These are phyloP conservation scores for Thunnus albacares DNA, from an alignment of 2,797 vertebrate genomes.

Conservation along the genomic window DNA sequence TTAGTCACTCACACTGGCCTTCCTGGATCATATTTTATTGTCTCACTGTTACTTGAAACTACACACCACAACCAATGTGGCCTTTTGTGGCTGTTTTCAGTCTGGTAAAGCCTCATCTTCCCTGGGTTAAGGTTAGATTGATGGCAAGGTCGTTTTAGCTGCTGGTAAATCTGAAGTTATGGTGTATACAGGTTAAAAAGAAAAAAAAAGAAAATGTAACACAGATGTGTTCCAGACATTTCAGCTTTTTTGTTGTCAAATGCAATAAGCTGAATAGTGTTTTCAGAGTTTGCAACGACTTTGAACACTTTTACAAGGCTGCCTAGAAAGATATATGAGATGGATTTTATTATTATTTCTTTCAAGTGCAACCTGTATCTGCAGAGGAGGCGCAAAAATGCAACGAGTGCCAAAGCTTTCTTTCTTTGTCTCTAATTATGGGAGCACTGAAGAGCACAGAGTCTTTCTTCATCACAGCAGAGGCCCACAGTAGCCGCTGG, in stretches of 20 bases:
- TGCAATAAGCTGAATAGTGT: constrained; percentile 51
- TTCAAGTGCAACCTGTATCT: constrained; percentile 66
- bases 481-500: constrained; percentile 66
- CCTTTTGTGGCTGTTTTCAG: constrained; percentile 3
- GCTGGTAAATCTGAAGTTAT: constrained; percentile 53
- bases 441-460: constrained; percentile 49
- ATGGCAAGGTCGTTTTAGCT: constrained; percentile 43
- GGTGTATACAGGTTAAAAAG: constrained; percentile 46
- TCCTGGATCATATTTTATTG: constrained; percentile 20
- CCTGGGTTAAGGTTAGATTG: constrained; percentile 8
- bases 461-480: constrained; percentile 64
- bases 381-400: constrained; percentile 46
- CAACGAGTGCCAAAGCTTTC: constrained; percentile 44
- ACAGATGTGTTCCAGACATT: constrained; percentile 55
- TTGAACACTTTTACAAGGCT: constrained; percentile 66
- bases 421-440: constrained; percentile 73
- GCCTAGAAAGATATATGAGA: constrained; percentile 49
- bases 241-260: constrained; percentile 62
- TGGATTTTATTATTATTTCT: constrained; percentile 65
- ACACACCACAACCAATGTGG: background rate
- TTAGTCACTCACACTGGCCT: background rate
- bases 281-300: constrained; percentile 67
- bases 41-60: constrained; percentile 5
- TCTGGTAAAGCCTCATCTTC: constrained; percentile 18
- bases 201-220: constrained; percentile 55